Base-by-base conservation (phyloP, 2,888 invertebrate genomes). In the Pinctada fucata region DNA sequence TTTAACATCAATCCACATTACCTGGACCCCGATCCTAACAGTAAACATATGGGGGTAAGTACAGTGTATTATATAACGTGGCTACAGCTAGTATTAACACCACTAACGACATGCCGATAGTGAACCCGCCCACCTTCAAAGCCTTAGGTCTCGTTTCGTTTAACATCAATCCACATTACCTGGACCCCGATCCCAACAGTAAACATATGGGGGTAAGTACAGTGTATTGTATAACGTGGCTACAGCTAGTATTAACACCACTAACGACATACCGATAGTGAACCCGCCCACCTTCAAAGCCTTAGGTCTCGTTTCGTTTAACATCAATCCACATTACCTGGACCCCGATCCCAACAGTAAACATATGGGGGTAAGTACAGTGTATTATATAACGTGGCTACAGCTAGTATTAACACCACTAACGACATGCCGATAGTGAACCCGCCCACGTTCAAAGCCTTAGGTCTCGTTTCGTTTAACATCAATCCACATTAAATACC, bases 1-100 rank as follows among this genome's bases (percentile, higher is more conserved):
- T 96, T 96, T 91, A 96, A 97, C 91, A 96, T 97, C 79, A 97
- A 97, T 92, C 96, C 97, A 8, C 97, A 97, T 92, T 97, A 96
- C 90, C 92, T 95, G 85, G 96, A 96, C 83, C 92, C 94, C 49
- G 93, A 95, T 84, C 93, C 93, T 8, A 94, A 92, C 85, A 94
- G 94, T 69, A 95, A 92, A 65, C 96, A 96, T 91, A 95, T 95
- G 93, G 96, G 96, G 13, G 86, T 86, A 82, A 69, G 84, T 75
- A n/a, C 6, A 58, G 58, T 10, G 6, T 13, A 58, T 31, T 31
- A 31, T 31, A 31, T n/a, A 97, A 97, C 94, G 95, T 97, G 13
- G 95, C 96, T 8, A 96, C 97, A 1, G 93, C 93, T 84, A 95
- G 95, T 84, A 97, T 97, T 86, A 94, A 95, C 87, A 97, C 96